phyloP scores from a whole-genome alignment of 2,797 vertebrate genomes.

The Mormyrops boulengeri region DNA sequence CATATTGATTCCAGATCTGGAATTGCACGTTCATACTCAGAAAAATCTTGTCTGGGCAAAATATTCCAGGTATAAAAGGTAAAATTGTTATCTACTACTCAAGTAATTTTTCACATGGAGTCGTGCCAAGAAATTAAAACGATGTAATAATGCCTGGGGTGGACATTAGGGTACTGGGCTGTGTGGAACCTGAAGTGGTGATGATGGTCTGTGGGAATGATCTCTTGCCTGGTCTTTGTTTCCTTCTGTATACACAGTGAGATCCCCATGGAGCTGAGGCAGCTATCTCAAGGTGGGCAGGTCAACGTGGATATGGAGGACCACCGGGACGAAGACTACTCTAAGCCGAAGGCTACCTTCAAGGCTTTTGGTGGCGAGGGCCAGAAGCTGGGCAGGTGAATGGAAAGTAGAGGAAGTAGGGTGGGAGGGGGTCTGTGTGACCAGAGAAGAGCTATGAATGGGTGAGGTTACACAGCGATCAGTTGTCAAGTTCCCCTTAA shows the following conservation, averaged over 20 bases:
- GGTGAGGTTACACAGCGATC: neutral
- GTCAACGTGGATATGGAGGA: slow-evolving; percentile 98
- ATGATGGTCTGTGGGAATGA: neutral
- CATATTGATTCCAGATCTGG: neutral
- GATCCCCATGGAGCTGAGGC: slow-evolving; percentile 86
- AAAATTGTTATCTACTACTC: neutral
- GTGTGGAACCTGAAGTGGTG: neutral
- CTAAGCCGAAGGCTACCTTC: slow-evolving; percentile 76
- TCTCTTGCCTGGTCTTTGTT: neutral
- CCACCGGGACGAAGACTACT: slow-evolving; percentile 90
- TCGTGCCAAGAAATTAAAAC: neutral
- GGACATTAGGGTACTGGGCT: neutral
- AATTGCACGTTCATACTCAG: neutral
- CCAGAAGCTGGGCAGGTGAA: slow-evolving; percentile 94
- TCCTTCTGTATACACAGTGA: slow-evolving; percentile 61
- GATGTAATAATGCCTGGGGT: neutral
- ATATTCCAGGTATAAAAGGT: neutral
- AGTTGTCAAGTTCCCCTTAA: neutral
- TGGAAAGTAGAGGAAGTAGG: slow-evolving; percentile 78
- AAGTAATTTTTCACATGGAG: neutral
- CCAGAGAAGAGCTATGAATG: neutral
- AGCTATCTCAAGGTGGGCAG: slow-evolving; percentile 83
- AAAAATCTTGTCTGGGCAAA: neutral
- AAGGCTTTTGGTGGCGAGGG: slow-evolving; percentile 91
- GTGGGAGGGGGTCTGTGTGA: neutral